A percentile compares a stretch with the other conserved stretches of the same genome.
Evolutionary conservation across 2,113 vertebrate genomes (phyloP).

Genomic region (Petromus typicus): DNA sequence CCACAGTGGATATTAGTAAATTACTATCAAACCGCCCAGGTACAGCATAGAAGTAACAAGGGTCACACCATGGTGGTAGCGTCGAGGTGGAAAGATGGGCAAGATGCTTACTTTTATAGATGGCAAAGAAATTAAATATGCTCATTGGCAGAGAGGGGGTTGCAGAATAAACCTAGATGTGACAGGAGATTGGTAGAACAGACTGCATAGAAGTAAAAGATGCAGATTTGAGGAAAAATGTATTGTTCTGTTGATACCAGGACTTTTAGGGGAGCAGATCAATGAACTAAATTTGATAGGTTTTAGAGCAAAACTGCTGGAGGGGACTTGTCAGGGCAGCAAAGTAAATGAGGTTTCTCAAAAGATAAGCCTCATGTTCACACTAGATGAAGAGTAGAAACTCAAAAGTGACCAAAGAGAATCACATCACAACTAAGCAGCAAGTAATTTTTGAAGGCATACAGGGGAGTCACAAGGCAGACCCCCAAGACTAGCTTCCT

Average conservation of each 20-base stretch:
- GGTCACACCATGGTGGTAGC: background rate
- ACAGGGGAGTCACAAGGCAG: background rate
- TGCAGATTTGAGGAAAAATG: background rate
- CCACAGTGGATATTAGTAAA: background rate
- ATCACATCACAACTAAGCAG: background rate
- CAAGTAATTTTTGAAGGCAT: background rate
- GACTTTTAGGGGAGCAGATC: background rate
- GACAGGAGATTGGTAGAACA: background rate
- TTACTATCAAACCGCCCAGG: background rate
- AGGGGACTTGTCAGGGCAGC: background rate
- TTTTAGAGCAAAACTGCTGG: background rate
- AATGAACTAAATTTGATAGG: background rate
- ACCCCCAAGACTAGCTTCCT: background rate
- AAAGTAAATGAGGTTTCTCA: background rate
- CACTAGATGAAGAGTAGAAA: background rate
- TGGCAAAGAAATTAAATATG: background rate
- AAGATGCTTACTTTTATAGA: background rate
- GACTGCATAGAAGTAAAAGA: background rate
- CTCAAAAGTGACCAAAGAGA: background rate
- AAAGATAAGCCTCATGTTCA: background rate
- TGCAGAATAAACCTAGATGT: background rate
- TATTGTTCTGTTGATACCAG: background rate
- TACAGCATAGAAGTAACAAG: background rate
- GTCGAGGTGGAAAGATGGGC: background rate
- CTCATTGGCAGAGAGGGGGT: background rate